Base-by-base conservation (phyloP, 2,888 invertebrate genomes). In the Cerastoderma edule region DNA sequence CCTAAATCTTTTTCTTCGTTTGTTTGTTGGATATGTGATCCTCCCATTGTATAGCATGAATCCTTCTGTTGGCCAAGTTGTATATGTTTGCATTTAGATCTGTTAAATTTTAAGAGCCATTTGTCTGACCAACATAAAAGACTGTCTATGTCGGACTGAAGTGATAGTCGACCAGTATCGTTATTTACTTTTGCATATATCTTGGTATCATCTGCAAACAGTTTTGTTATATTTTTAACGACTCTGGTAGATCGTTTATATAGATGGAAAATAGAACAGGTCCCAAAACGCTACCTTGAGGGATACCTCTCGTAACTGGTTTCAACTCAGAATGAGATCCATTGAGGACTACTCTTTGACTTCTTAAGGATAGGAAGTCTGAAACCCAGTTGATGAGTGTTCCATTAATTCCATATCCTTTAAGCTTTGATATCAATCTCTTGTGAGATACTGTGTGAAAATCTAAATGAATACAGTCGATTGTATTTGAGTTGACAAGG, bases 241-340 rank as follows among this genome's bases (percentile, higher is more conserved):
- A n/a, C 5, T 68, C 68, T 10, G 68, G 68, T 1, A 68, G 44
- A 28, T 68, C 68, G 46, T 68, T 68, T 22, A 68, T 57, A 39
- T 19, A 68, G 1, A 68, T 56, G 8, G 35, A 19, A 56, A 68
- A 68, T 6, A 68, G 30, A 35, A 56, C 16, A 0, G 68, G 60
- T 2, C 60, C 69, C 30, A 69, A 16, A 22, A 69, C 60, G 32
- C 22, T 22, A 1, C 69, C 69, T 28, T 69, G 69, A 2, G 70
- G 64, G 22, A 70, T 33, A 13, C 70, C 70, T 35, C 33, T 32
- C 2, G 2, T 27, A 0, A 63, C 70, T n/a, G n/a, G n/a, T 5
- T 10, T 5, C 30, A 10, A 22, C 3, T 35, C 16, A 22, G 72
- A 72, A 4, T 1, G 1, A 16, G 39, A 28, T 16, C 8, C 22